Evolutionary conservation across 2,888 invertebrate species (phyloP).

Genomic region (Rapana venosa): DNA sequence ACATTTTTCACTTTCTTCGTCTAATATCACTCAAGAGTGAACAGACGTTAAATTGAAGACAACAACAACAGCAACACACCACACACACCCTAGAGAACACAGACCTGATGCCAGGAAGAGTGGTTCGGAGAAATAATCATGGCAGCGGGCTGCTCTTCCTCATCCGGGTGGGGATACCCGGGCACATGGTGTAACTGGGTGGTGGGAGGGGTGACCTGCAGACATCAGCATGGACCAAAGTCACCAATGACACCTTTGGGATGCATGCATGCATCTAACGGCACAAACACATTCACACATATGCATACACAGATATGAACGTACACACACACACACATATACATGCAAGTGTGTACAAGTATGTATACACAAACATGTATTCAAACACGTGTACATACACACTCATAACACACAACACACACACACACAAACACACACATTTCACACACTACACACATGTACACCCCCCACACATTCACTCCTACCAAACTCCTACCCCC

Average conservation of each 20-base stretch:
- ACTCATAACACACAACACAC: too few relatives aligned
- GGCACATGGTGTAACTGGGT: constrained; percentile 29
- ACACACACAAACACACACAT: background rate
- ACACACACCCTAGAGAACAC: background rate
- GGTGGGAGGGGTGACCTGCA: constrained; percentile 33
- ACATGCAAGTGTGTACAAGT: background rate
- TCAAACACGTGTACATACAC: background rate
- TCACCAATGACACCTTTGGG: too few relatives aligned
- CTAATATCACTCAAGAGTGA: too few relatives aligned
- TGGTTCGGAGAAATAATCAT: background rate
- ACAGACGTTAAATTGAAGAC: too few relatives aligned
- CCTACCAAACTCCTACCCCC: background rate
- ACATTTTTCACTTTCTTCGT: too few relatives aligned
- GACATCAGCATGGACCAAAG: background rate
- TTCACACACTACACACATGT: background rate
- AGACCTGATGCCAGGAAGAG: background rate
- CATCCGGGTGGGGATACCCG: constrained; percentile 22
- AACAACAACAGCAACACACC: too few relatives aligned
- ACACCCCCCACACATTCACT: background rate
- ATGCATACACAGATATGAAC: background rate
- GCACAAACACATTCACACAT: background rate
- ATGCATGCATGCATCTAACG: background rate
- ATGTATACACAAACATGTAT: background rate
- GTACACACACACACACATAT: background rate
- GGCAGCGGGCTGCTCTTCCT: constrained; percentile 15